Evolutionary conservation across 2,797 vertebrate species (phyloP).

Genomic region (Zenarchopterus dispar): DNA sequence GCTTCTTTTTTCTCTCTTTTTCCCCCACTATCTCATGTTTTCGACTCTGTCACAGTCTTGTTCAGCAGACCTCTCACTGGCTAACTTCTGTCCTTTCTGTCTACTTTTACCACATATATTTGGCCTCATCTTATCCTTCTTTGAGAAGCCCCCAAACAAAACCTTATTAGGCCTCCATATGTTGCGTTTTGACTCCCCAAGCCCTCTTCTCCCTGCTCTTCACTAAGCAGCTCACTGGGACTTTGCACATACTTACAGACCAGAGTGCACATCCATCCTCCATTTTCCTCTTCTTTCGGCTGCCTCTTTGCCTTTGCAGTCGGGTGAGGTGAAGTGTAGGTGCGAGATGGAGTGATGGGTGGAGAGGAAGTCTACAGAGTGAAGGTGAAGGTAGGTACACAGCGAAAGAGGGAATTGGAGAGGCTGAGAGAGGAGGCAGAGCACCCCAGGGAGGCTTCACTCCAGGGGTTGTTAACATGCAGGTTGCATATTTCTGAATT

Average conservation of each 20-base stretch:
- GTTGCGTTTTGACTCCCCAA: constrained; percentile 50
- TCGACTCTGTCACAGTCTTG: neutral
- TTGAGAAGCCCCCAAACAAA: constrained; percentile 55
- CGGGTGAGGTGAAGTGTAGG: constrained; percentile 53
- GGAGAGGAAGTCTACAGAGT: constrained; percentile 20
- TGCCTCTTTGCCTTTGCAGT: constrained; percentile 37
- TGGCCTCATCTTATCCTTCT: constrained; percentile 57
- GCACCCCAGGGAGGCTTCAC: constrained; percentile 67
- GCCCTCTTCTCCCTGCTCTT: constrained; percentile 44
- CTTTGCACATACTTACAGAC: constrained; percentile 49
- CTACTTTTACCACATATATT: constrained; percentile 40
- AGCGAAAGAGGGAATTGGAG: constrained; percentile 30
- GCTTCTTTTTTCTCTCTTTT: neutral
- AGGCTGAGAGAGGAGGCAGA: constrained; percentile 52
- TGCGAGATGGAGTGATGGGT: constrained; percentile 43
- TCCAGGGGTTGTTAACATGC: constrained; percentile 82
- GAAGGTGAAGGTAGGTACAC: constrained; percentile 10
- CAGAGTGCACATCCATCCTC: constrained; percentile 34
- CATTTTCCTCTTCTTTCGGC: constrained; percentile 40
- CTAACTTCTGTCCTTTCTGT: constrained; percentile 30
- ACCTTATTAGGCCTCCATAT: constrained; percentile 66
- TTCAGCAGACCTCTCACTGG: constrained; percentile 6
- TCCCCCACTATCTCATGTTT: neutral
- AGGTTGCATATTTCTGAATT: constrained; percentile 82
- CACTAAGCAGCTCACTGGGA: constrained; percentile 45